A percentile compares a stretch with the other conserved stretches of the same genome.
These are phyloP conservation scores for Bovichtus diacanthus DNA, from an alignment of 2,797 vertebrate genomes.

Conservation along the genomic window DNA sequence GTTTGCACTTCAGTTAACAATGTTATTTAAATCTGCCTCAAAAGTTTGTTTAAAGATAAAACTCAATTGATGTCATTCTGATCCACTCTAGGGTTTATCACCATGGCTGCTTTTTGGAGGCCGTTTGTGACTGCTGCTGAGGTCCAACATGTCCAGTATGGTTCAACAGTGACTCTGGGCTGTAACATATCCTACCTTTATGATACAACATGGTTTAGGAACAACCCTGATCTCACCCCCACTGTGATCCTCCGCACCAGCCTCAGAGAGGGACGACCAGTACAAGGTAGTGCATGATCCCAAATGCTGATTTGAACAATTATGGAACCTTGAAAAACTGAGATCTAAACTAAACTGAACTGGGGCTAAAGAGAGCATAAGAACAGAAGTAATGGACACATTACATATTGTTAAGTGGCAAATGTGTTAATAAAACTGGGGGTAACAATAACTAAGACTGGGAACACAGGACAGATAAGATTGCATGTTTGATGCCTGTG, in stretches of 20 bases:
- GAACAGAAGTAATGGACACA: background rate
- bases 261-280: conserved; percentile 9
- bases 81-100: conserved; percentile 7
- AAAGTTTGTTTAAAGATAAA: background rate
- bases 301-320: background rate
- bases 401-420: background rate
- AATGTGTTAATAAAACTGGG: background rate
- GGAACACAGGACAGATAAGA: background rate
- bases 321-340: background rate
- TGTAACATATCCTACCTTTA: conserved; percentile 50
- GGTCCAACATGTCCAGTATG: conserved; percentile 18
- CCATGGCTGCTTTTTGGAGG: conserved; percentile 6
- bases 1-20: background rate
- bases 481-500: background rate
- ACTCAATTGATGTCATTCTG: background rate
- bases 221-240: conserved; percentile 14
- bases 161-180: conserved; percentile 26
- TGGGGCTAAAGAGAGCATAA: background rate
- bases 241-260: conserved; percentile 22
- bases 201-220: conserved; percentile 39
- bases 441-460: background rate
- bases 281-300: conserved; percentile 15
- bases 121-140: background rate
- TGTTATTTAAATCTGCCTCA: background rate
- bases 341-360: background rate